A percentile compares a stretch with the other conserved stretches of the same genome.
Evolutionary conservation across 2,888 invertebrate genomes (phyloP).

Genomic region (Diarsia dahlii): DNA sequence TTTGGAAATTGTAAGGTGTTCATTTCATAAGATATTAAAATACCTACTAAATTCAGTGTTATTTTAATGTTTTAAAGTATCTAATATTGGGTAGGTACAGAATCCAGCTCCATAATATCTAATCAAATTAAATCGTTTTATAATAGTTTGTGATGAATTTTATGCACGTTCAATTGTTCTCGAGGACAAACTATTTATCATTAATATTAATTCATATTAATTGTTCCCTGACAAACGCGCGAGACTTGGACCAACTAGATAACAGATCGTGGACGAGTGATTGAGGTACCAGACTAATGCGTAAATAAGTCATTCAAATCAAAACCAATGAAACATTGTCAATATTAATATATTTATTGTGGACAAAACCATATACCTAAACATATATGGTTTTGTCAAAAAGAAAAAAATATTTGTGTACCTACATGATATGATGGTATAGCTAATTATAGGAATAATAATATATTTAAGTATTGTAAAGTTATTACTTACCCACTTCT

Average conservation of each 20-base stretch:
- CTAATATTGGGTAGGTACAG: conserved; percentile 2
- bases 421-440: no score
- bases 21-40: conserved; percentile 3
- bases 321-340: neutral
- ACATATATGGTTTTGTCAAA: no score
- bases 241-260: neutral
- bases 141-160: conserved; percentile 18
- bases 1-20: no score
- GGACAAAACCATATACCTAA: no score
- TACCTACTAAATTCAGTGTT: neutral
- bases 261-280: neutral
- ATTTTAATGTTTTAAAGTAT: neutral
- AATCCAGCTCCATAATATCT: conserved; percentile 31
- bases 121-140: conserved; percentile 29
- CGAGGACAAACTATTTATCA: neutral
- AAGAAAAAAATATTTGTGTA: no score
- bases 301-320: neutral
- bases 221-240: neutral
- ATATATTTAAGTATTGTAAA: neutral
- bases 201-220: neutral
- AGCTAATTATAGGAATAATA: no score
- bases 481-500: conserved; percentile 75
- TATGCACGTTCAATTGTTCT: neutral
- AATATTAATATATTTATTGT: no score
- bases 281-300: neutral